These are phyloP conservation scores for Ptychodera flava DNA, from an alignment of 35 echinoderm and acorn worm species.

Conservation along the genomic window DNA sequence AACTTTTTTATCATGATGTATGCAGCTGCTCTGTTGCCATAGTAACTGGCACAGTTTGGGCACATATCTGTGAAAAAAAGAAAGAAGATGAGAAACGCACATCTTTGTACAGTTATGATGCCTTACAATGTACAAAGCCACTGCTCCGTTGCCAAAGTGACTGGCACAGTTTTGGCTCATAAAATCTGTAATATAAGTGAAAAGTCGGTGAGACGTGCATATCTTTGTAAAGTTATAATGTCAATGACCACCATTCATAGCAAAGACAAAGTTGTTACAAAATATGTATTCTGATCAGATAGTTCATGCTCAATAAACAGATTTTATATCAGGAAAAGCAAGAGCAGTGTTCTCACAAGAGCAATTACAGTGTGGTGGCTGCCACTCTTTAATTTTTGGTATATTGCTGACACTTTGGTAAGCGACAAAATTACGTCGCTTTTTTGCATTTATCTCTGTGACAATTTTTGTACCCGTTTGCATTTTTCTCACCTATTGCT, in stretches of 20 bases:
- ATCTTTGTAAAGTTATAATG: background rate
- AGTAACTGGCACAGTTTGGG: slow-evolving; percentile 72
- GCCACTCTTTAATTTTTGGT: too few relatives aligned
- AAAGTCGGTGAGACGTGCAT: background rate
- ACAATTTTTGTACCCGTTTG: too few relatives aligned
- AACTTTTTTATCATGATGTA: slow-evolving; percentile 88
- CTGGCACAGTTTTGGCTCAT: background rate
- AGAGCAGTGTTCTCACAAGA: too few relatives aligned
- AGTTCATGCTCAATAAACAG: too few relatives aligned
- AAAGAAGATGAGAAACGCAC: background rate
- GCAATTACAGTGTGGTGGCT: too few relatives aligned
- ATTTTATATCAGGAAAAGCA: too few relatives aligned
- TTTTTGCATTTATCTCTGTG: too few relatives aligned
- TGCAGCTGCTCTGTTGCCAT: slow-evolving; percentile 77
- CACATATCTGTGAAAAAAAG: slow-evolving; percentile 45
- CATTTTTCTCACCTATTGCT: slow-evolving; percentile 97
- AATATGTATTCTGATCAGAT: too few relatives aligned
- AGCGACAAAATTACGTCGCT: too few relatives aligned
- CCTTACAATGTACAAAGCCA: background rate
- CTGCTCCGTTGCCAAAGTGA: background rate
- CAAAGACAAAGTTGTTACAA: too few relatives aligned
- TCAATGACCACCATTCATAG: background rate
- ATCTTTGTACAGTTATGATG: background rate
- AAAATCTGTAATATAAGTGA: background rate
- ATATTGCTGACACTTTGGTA: too few relatives aligned